Evolutionary conservation across 2,888 invertebrate genomes (phyloP), one percentile per base, ranked within the genome.

Genomic region (Drosophila anomalata): DNA sequence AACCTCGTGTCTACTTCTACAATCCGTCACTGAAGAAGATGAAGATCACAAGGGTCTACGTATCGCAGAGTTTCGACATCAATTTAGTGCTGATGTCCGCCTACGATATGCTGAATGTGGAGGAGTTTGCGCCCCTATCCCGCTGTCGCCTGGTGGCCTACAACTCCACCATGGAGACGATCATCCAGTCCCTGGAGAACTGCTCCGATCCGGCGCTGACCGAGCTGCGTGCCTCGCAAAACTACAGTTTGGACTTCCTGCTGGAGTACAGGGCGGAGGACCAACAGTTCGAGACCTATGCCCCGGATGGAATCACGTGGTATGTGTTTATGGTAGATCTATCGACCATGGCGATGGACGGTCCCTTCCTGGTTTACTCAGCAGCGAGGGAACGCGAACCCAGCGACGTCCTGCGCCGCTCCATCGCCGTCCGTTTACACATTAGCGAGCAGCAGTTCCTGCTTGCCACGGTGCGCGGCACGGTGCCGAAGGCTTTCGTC

Each of bases 71-170:
- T 63, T 92, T 93, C 33, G 94, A 94, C 2, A 90, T 95, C 53
- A 91, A 91, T 9, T 94, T 94, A 61, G 93, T 94, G 0, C 93
- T 94, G 17, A 91, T 93, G 58, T 92, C 93, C 26, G 95, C 94
- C 8, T 93, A 94, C 85, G 92, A 93, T 68, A 92, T 93, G 79
- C 93, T 95, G 57, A 93, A 93, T 72, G 91, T 95, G 39, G 93
- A 94, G 26, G 91, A 92, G 22, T 88, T 93, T 63, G 94, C 94
- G 1, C 93, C 94, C 3, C 78, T 94, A n/a, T 93, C 94, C 54
- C 94, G 94, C 72, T 95, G 95, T 83, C 94, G 96, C 5, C 92
- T 97, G 26, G 96, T 96, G 20, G 93, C 93, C 59, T 96, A 95
- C 84, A 94, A 96, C 83, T 93, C 93, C 58, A 91, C 87, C 2